phyloP scores from a whole-genome alignment of 2,797 vertebrate genomes.

The Galago senegalensis region DNA sequence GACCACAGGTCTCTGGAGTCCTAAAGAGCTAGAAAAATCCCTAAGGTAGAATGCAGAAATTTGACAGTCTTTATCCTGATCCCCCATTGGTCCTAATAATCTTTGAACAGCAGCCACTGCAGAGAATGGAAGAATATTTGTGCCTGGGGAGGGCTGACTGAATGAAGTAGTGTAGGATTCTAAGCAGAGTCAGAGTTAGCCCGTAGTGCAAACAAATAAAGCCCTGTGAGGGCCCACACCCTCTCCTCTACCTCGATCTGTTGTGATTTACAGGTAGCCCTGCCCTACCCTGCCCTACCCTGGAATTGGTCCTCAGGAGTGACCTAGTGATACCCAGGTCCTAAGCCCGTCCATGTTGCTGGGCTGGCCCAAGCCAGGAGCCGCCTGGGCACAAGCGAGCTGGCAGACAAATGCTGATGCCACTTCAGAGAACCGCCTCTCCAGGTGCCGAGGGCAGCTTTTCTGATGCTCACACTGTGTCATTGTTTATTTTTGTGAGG shows the following conservation, averaged over 20 bases:
- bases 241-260: not conserved
- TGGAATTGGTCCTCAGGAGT: not conserved
- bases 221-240: not conserved
- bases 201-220: not conserved
- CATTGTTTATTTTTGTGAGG: conserved; percentile 82
- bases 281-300: too few species aligned
- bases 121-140: not conserved
- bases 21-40: conserved; percentile 11
- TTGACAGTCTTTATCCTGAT: conserved; percentile 13
- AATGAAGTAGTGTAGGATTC: not conserved
- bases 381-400: not conserved
- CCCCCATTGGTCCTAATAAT: not conserved
- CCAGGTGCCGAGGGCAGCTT: conserved; percentile 77
- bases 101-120: not conserved
- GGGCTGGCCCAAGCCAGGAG: not conserved
- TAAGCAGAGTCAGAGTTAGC: not conserved
- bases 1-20: not conserved
- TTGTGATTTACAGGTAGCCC: not conserved
- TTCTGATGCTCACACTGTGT: conserved; percentile 62
- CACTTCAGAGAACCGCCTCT: conserved; percentile 59
- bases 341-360: not conserved
- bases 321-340: not conserved
- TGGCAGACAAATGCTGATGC: conserved; percentile 50
- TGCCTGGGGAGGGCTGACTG: not conserved
- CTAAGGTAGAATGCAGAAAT: not conserved